Percentiles rank a stretch among this genome's conserved stretches.
Conservation (phyloP, 2,888 invertebrate genomes). For the Steinernema hermaphroditum region DNA sequence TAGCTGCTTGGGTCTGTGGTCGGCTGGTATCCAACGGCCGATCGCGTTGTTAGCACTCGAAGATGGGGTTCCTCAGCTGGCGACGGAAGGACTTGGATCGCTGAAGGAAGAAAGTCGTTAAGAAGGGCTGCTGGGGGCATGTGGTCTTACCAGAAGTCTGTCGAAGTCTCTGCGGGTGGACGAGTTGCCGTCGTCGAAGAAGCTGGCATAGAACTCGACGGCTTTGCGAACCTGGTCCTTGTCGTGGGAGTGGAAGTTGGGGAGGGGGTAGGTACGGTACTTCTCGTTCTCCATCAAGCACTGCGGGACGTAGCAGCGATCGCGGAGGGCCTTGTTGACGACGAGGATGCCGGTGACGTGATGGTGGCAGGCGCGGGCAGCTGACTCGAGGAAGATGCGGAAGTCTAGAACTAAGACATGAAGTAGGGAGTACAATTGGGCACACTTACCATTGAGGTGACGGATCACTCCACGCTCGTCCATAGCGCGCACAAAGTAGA, state of each 20-base stretch:
- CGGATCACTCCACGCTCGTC: background rate
- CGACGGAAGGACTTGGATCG: constrained; percentile 17
- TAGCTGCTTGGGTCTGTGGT: background rate
- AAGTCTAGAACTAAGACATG: background rate
- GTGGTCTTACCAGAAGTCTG: background rate
- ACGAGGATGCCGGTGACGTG: constrained; percentile 6
- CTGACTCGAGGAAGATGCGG: constrained; percentile 24
- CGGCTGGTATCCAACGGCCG: constrained; percentile 4
- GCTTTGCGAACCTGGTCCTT: background rate
- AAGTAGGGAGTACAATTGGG: background rate
- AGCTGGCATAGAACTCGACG: constrained; percentile 4
- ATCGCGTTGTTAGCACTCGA: background rate
- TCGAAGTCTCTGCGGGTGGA: background rate
- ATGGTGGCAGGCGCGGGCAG: constrained; percentile 5
- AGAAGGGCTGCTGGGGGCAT: background rate
- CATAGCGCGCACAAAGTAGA: constrained; percentile 18
- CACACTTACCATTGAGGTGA: background rate
- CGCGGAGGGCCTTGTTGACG: constrained; percentile 16
- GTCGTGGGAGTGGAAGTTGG: background rate
- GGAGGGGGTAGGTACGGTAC: constrained; percentile 17
- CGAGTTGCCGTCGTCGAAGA: constrained; percentile 8
- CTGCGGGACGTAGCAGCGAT: constrained; percentile 21
- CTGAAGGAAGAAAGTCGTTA: background rate
- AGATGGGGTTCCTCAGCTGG: constrained; percentile 4
- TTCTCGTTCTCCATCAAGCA: constrained; percentile 27